Evolutionary conservation across 2,113 vertebrate species (phyloP).

Genomic region (Oceanodroma tethys): DNA sequence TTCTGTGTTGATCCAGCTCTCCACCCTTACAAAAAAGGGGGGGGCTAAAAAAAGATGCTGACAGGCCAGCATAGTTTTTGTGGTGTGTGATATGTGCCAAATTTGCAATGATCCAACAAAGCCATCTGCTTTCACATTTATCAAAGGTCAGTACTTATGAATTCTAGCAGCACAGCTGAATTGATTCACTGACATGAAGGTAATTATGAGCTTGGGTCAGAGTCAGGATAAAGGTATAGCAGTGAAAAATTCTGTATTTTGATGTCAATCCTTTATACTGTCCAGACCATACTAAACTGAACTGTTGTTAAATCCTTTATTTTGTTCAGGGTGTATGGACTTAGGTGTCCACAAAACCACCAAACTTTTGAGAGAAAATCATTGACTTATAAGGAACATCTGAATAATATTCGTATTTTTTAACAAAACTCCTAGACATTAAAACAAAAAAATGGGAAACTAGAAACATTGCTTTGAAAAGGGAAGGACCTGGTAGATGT

Average conservation of each 20-base stretch:
- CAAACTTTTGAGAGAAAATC: background rate
- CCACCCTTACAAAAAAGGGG: background rate
- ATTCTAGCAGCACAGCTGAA: slow-evolving; percentile 44
- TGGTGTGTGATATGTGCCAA: slow-evolving; percentile 22
- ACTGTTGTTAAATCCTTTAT: background rate
- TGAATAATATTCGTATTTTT: background rate
- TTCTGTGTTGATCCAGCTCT: slow-evolving; percentile 15
- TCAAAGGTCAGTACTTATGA: slow-evolving; percentile 43
- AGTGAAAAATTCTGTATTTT: slow-evolving; percentile 7
- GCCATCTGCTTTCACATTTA: slow-evolving; percentile 62
- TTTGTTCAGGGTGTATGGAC: background rate
- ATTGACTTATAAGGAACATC: background rate
- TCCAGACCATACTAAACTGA: background rate
- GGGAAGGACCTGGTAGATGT: background rate
- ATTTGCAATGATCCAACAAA: slow-evolving; percentile 45
- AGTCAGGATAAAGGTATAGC: background rate
- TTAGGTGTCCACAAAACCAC: background rate
- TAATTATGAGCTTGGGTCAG: slow-evolving; percentile 36
- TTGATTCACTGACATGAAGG: slow-evolving; percentile 42
- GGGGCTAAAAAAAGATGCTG: background rate
- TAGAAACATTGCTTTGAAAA: background rate
- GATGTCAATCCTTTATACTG: background rate
- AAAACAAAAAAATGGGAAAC: background rate
- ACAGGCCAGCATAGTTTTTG: background rate
- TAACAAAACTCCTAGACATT: background rate